A percentile compares a stretch with the other conserved stretches of the same genome.
Evolutionary conservation across 2,113 vertebrate genomes (phyloP).

Genomic region (Ginglymostoma cirratum): DNA sequence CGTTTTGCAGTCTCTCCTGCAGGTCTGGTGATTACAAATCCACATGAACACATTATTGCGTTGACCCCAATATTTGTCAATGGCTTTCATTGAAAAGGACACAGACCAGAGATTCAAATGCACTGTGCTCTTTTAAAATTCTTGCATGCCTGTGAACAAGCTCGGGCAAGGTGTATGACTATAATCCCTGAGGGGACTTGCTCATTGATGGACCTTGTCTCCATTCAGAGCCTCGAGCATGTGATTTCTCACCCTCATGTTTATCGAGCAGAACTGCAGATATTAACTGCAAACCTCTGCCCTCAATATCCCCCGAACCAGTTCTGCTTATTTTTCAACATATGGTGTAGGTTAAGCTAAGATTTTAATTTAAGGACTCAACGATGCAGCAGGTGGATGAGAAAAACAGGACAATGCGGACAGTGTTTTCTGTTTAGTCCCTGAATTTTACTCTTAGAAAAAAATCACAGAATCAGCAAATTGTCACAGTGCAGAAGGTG

Average conservation of each 20-base stretch:
- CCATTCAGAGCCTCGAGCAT: not conserved
- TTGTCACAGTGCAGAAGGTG: no score
- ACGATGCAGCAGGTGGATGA: not conserved
- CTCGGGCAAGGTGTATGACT: not conserved
- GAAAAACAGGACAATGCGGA: not conserved
- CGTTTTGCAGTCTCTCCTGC: not conserved
- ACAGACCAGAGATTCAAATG: not conserved
- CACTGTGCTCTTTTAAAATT: not conserved
- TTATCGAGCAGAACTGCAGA: not conserved
- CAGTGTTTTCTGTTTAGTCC: not conserved
- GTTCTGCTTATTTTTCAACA: not conserved
- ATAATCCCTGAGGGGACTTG: not conserved
- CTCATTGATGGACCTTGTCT: not conserved
- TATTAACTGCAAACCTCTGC: not conserved
- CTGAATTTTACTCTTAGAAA: not conserved
- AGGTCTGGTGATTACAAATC: constrained; percentile 25
- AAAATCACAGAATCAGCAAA: no score
- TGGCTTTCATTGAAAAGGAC: not conserved
- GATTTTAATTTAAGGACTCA: no score
- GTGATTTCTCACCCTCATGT: not conserved
- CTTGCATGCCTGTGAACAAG: not conserved
- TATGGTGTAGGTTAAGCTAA: not conserved
- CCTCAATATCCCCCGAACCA: not conserved
- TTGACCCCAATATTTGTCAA: not conserved
- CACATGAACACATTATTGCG: not conserved